A percentile compares a stretch with the other conserved stretches of the same genome.
Evolutionary conservation across 2,113 vertebrate species (phyloP).

Genomic region (Desmodus rotundus): DNA sequence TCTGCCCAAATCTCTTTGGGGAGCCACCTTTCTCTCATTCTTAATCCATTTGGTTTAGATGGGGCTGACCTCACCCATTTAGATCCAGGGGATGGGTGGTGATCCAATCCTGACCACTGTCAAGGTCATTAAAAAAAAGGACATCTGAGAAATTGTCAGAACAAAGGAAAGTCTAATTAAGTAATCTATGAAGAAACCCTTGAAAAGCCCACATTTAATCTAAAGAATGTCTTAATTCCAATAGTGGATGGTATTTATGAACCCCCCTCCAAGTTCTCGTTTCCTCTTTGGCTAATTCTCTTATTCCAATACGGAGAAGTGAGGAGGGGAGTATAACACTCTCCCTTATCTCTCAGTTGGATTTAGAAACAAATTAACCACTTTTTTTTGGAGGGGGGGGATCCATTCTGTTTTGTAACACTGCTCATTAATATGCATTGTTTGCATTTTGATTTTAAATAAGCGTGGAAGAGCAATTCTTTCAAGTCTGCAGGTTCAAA

Average conservation of each 20-base stretch:
- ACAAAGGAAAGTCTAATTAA: not conserved
- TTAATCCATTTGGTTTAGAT: not conserved
- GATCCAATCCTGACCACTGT: not conserved
- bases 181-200: not conserved
- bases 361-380: constrained; percentile 4
- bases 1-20: not conserved
- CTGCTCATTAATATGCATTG: not conserved
- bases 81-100: not conserved
- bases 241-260: not conserved
- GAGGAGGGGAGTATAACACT: not conserved
- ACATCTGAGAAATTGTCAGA: not conserved
- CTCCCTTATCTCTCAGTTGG: not conserved
- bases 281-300: not conserved
- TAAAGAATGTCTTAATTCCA: not conserved
- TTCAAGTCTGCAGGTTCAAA: constrained; percentile 31
- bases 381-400: not conserved
- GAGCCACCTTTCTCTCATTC: not conserved
- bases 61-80: not conserved
- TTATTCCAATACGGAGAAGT: not conserved
- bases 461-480: constrained; percentile 18
- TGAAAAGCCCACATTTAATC: not conserved
- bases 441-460: constrained; percentile 17
- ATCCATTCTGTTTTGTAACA: constrained; percentile 21
- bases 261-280: not conserved
- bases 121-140: not conserved